A percentile compares a stretch with the other conserved stretches of the same genome.
phyloP scores from a whole-genome alignment of 2,797 vertebrate genomes.

The Lophius americanus region DNA sequence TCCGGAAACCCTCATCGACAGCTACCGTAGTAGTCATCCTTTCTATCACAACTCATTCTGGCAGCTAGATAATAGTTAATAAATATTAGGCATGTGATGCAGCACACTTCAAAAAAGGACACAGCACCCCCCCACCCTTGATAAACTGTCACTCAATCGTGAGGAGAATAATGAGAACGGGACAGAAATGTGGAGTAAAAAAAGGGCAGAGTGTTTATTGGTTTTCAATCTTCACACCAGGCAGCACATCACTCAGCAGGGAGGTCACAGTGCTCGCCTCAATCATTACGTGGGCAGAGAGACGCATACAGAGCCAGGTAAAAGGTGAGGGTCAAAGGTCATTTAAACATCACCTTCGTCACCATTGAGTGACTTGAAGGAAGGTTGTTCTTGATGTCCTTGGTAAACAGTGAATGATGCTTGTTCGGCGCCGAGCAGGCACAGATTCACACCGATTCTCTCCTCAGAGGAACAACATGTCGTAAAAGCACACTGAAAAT shows the following conservation, averaged over 20 bases:
- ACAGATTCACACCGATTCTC: conserved; percentile 45
- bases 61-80: conserved; percentile 1
- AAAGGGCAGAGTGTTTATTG: conserved; percentile 82
- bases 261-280: conserved; percentile 89
- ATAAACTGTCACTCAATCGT: conserved; percentile 32
- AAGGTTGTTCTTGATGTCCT: conserved; percentile 31
- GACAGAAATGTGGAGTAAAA: conserved; percentile 72
- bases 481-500: conserved; percentile 15
- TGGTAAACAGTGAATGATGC: conserved; percentile 63
- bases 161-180: conserved; percentile 40
- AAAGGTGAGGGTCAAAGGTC: conserved; percentile 44
- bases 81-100: background rate
- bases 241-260: conserved; percentile 78
- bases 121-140: background rate
- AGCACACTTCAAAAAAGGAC: background rate
- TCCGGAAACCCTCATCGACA: background rate
- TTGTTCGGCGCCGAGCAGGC: conserved; percentile 19
- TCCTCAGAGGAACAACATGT: conserved; percentile 26
- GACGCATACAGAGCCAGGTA: conserved; percentile 41
- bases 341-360: conserved; percentile 27
- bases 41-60: conserved; percentile 10
- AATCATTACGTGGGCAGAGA: conserved; percentile 50
- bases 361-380: conserved; percentile 21
- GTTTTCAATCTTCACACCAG: conserved; percentile 73
- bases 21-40: background rate